phyloP scores from a whole-genome alignment of 2,888 invertebrate genomes.

The Trimorus sp. region DNA sequence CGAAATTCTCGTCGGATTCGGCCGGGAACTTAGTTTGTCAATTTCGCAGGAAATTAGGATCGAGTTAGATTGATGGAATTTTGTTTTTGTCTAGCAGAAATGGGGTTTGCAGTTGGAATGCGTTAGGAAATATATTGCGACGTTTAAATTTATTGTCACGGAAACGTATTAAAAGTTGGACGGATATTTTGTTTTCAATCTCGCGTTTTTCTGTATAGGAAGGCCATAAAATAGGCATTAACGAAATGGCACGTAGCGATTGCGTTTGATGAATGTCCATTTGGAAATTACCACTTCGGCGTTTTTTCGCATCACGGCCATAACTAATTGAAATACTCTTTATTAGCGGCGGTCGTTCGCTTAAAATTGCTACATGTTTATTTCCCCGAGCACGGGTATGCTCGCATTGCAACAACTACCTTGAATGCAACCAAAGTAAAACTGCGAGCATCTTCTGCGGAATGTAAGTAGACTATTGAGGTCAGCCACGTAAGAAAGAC shows the following conservation, averaged over 20 bases:
- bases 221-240: slow-evolving; percentile 1
- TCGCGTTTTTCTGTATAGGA: too few species aligned
- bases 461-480: slow-evolving; percentile 59
- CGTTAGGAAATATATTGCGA: not conserved
- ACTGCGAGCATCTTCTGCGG: slow-evolving; percentile 53
- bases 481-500: slow-evolving; percentile 60
- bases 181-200: too few species aligned
- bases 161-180: not conserved
- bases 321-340: slow-evolving; percentile 35
- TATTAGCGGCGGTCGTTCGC: slow-evolving; percentile 10
- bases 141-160: not conserved
- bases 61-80: slow-evolving; percentile 27
- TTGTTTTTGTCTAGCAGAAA: slow-evolving; percentile 13
- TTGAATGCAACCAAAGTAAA: slow-evolving; percentile 54
- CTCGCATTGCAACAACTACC: slow-evolving; percentile 44
- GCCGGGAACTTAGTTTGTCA: slow-evolving; percentile 14
- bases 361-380: slow-evolving; percentile 37
- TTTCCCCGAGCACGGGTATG: slow-evolving; percentile 33
- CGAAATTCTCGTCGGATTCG: not conserved
- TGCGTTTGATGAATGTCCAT: slow-evolving; percentile 14
- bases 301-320: not conserved
- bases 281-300: not conserved
- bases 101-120: slow-evolving; percentile 10
- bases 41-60: slow-evolving; percentile 22
- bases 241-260: slow-evolving; percentile 5